Conservation (phyloP, 2,113 vertebrate species). For the Bambusicola thoracicus region DNA sequence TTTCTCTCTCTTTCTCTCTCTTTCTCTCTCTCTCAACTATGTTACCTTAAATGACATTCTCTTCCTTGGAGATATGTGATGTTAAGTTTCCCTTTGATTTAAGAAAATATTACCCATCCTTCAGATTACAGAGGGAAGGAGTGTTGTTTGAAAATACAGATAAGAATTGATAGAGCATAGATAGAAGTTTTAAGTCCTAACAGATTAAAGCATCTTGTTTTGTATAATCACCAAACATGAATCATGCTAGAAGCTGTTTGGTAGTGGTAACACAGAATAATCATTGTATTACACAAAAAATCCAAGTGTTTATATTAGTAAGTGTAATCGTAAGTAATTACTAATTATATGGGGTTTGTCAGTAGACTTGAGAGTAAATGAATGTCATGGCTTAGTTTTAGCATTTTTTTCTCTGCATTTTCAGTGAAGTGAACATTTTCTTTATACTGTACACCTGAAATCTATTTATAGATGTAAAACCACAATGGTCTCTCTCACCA, state of each 20-base stretch:
- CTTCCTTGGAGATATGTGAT: background rate
- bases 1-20: fast-evolving
- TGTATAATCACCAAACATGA: background rate
- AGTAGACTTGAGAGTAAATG: background rate
- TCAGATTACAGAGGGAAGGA: background rate
- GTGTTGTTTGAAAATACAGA: background rate
- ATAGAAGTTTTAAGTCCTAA: background rate
- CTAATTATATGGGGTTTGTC: background rate
- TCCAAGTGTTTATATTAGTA: background rate
- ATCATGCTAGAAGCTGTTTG: background rate
- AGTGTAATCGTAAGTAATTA: background rate
- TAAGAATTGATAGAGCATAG: background rate
- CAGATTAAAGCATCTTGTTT: background rate
- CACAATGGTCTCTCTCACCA: background rate
- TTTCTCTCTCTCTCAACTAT: fast-evolving
- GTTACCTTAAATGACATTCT: background rate
- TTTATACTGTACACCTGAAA: background rate
- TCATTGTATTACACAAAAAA: background rate
- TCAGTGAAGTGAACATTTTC: background rate
- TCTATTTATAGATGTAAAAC: background rate
- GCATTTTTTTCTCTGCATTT: background rate
- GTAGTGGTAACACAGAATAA: background rate
- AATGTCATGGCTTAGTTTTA: background rate
- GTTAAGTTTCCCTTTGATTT: background rate
- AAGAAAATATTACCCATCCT: background rate